A percentile compares a stretch with the other conserved stretches of the same genome.
Evolutionary conservation across 2,888 invertebrate genomes (phyloP).

Genomic region (Ophion slaviceki): DNA sequence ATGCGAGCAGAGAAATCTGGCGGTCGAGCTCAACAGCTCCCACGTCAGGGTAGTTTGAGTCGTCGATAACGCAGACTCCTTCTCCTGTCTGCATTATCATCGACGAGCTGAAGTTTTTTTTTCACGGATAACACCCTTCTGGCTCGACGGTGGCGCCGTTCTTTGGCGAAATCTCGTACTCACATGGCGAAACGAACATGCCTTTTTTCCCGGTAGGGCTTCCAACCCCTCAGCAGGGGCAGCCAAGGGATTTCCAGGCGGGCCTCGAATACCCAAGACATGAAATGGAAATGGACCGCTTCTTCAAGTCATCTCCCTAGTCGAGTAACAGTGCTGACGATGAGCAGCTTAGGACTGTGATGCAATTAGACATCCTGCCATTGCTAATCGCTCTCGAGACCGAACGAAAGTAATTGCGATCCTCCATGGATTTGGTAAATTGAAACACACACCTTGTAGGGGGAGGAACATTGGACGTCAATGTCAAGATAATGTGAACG

Average conservation of each 20-base stretch:
- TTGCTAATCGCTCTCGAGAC: no score
- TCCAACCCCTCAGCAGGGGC: constrained; percentile 25
- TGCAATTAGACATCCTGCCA: no score
- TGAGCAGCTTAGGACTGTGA: no score
- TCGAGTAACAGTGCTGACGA: no score
- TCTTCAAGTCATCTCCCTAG: no score
- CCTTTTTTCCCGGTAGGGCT: constrained; percentile 50
- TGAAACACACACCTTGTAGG: no score
- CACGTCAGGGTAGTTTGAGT: constrained; percentile 34
- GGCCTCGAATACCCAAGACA: background rate
- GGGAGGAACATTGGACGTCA: no score
- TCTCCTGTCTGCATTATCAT: constrained; percentile 69
- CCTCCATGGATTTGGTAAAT: no score
- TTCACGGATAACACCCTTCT: constrained; percentile 75
- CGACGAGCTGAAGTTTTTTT: constrained; percentile 80
- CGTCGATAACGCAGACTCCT: constrained; percentile 78
- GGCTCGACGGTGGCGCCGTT: constrained; percentile 70
- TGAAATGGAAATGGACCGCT: background rate
- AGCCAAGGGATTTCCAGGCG: background rate
- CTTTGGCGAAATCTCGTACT: constrained; percentile 46
- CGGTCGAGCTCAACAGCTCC: constrained; percentile 71
- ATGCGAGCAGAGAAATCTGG: constrained; percentile 75
- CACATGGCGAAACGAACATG: constrained; percentile 42
- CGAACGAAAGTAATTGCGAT: no score
- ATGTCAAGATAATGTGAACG: no score